Conservation (phyloP, 1,140 invertebrate genomes). For the Helicoverpa armigera region DNA sequence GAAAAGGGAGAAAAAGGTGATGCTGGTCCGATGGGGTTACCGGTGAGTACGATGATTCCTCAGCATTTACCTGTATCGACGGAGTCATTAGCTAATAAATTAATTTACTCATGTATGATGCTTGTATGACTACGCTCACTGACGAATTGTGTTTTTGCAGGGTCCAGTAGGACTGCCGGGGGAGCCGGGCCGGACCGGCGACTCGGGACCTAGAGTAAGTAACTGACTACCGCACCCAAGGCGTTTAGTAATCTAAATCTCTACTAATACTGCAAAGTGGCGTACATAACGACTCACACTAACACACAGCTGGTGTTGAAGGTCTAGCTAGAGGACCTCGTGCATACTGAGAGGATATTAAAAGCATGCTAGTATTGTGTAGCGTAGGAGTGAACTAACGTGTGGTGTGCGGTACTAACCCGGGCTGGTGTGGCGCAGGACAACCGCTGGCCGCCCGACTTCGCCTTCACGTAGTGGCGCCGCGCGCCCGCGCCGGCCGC, state of each 20-base stretch:
- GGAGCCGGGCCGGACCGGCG: constrained; percentile 91
- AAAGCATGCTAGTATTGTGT: constrained; percentile 57
- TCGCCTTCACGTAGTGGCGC: constrained; percentile 75
- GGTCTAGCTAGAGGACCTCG: too few relatives aligned
- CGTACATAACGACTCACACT: not conserved
- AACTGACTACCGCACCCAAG: not conserved
- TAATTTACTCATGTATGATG: too few relatives aligned
- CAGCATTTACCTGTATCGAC: not conserved
- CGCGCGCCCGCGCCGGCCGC: constrained; percentile 34
- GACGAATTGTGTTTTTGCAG: constrained; percentile 78
- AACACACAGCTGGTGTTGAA: not conserved
- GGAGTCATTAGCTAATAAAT: too few relatives aligned
- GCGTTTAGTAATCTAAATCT: not conserved
- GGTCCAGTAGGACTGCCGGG: constrained; percentile 96
- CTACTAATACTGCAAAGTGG: not conserved
- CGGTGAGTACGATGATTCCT: constrained; percentile 89
- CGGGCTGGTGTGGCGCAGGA: constrained; percentile 73
- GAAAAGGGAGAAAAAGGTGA: constrained; percentile 96
- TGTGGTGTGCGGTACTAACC: not conserved
- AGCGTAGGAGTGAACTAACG: constrained; percentile 61
- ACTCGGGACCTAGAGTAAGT: constrained; percentile 90
- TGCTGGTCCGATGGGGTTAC: constrained; percentile 97
- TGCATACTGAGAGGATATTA: too few relatives aligned
- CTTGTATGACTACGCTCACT: too few relatives aligned
- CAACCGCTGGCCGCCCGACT: constrained; percentile 77